Conservation (phyloP, 1,140 invertebrate species). For the Drosophila punjabiensis region DNA sequence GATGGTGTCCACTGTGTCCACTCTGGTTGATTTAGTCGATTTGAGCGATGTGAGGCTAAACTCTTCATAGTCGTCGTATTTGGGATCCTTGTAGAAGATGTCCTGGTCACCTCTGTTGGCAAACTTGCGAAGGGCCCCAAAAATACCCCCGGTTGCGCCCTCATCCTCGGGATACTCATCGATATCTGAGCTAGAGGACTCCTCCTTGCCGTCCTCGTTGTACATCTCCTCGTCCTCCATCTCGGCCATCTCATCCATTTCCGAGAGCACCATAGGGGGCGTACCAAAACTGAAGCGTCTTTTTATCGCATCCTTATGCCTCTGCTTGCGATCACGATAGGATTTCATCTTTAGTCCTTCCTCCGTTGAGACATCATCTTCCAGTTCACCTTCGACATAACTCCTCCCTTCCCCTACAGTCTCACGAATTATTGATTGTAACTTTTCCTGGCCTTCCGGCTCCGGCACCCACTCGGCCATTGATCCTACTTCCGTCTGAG, state of each 20-base stretch:
- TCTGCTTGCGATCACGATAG: slow-evolving; percentile 4
- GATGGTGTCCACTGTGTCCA: slow-evolving; percentile 2
- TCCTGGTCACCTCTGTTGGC: not conserved
- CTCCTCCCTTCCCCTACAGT: not conserved
- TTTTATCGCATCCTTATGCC: not conserved
- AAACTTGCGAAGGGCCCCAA: not conserved
- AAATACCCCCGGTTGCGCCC: not conserved
- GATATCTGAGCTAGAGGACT: not conserved
- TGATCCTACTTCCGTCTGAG: not conserved
- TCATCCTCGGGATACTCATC: not conserved
- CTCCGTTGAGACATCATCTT: not conserved
- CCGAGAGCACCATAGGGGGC: fast-evolving
- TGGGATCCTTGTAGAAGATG: slow-evolving; percentile 8
- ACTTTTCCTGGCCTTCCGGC: not conserved
- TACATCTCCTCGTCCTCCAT: not conserved
- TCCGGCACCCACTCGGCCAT: not conserved
- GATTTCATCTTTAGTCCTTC: not conserved
- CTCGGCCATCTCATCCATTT: not conserved
- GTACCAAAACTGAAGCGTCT: not conserved
- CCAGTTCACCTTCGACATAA: not conserved
- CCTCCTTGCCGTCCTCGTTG: not conserved
- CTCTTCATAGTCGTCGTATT: not conserved
- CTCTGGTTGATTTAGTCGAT: not conserved
- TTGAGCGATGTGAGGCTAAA: not conserved
- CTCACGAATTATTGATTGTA: not conserved